Conservation (phyloP, 1,140 invertebrate genomes). For the Drosophila nigromelanica region DNA sequence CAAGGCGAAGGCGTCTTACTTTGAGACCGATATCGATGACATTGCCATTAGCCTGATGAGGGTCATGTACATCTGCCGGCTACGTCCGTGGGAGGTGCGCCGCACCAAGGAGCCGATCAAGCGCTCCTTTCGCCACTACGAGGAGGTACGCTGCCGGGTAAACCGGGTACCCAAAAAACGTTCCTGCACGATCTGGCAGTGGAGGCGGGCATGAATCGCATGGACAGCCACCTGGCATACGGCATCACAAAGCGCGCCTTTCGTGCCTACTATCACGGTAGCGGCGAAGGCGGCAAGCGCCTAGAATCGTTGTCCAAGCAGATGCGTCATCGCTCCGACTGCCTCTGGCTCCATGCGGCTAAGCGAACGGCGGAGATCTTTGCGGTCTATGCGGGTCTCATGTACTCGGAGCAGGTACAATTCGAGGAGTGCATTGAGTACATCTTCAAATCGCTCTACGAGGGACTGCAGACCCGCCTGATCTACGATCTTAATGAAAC, state of each 20-base stretch:
- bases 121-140: conserved; percentile 59
- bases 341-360: conserved; percentile 70
- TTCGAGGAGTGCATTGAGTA: conserved; percentile 64
- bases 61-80: conserved; percentile 69
- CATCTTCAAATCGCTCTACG: conserved; percentile 57
- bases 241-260: conserved; percentile 73
- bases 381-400: conserved; percentile 55
- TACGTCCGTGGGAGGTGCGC: conserved; percentile 57
- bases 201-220: conserved; percentile 61
- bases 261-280: conserved; percentile 67
- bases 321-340: conserved; percentile 48
- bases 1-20: background rate
- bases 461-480: conserved; percentile 31
- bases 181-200: conserved; percentile 65
- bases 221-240: conserved; percentile 70
- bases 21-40: conserved; percentile 49
- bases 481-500: background rate
- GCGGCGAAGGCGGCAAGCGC: conserved; percentile 28
- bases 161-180: conserved; percentile 67
- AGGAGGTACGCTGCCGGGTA: conserved; percentile 56
- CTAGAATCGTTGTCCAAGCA: background rate
- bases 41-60: conserved; percentile 58
- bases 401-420: conserved; percentile 55
- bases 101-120: conserved; percentile 39
- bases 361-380: conserved; percentile 62